Evolutionary conservation across 2,888 invertebrate genomes (phyloP), one percentile per base, ranked within the genome.

Genomic region (Lagria hirta): DNA sequence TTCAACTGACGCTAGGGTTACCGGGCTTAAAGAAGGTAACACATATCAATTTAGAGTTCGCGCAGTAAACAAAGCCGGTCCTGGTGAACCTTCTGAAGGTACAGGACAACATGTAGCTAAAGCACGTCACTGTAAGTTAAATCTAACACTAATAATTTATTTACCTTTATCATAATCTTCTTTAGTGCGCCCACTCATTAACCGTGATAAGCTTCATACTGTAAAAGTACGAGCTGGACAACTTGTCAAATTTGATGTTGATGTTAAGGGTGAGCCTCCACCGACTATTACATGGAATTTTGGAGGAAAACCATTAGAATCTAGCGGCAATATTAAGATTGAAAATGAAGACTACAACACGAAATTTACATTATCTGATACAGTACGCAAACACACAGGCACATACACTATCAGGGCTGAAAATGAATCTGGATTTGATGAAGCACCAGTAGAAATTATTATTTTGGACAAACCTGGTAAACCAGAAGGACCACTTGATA

Each of bases 261-360:
- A 95, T 70, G 88, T 95, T 55, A 86, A 88, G 68, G 99, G 98
- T 66, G 98, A 99, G 75, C 99, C 99, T 32, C 88, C 93, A 63
- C 98, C 99, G 72, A 85, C 83, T 52, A 82, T 88, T 58, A 86
- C 83, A 3, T 94, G 93, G 93, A 81, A 77, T 49, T 82, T 86
- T 57, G 80, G 76, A 28, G 78, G 76, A 54, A 81, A 81, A 72
- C 78, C 80, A 48, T 71, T 92, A 41, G 84, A 86, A 62, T 81
- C 78, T 14, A 78, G 79, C 29, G 78, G 81, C 4, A 81, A 80
- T 35, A 67, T 83, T 3, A 89, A 88, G 61, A 82, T 97, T 53
- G 89, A 90, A 62, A 88, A 89, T 69, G 91, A 91, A 68, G 90
- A 95, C 66, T 91, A 97, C 73, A 88, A 90, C 66, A 93, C 96